Percentiles rank a stretch among this genome's conserved stretches.
Conservation (phyloP, 2,888 invertebrate genomes). For the Pandemis heparana region DNA sequence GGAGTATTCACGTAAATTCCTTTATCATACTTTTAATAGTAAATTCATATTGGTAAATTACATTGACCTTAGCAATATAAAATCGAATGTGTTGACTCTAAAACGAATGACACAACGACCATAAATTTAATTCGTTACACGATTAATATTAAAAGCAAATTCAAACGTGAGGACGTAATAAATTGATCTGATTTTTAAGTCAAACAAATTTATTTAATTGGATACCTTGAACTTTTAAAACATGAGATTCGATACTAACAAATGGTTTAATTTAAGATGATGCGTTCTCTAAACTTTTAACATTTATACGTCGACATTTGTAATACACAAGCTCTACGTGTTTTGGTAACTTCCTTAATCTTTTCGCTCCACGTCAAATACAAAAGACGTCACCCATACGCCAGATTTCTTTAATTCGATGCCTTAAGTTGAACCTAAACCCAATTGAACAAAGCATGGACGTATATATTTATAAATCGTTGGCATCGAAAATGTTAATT, state of each 20-base stretch:
- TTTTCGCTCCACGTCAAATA: no score
- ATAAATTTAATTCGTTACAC: slow-evolving; percentile 34
- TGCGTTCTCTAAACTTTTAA: not conserved
- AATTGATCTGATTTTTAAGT: slow-evolving; percentile 33
- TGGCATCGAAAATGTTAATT: no score
- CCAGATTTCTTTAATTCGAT: no score
- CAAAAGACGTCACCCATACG: no score
- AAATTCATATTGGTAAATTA: slow-evolving; percentile 14
- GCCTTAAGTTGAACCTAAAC: no score
- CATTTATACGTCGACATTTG: no score
- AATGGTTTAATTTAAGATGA: not conserved
- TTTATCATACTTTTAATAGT: not conserved
- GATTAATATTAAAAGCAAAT: slow-evolving; percentile 22
- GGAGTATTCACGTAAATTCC: no score
- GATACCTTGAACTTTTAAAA: slow-evolving; percentile 32
- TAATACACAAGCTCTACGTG: no score
- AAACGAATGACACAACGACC: slow-evolving; percentile 19
- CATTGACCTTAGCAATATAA: slow-evolving; percentile 25
- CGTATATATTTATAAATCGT: no score
- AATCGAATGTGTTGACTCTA: slow-evolving; percentile 23
- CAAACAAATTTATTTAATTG: slow-evolving; percentile 29
- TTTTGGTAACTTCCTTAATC: no score
- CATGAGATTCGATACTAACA: slow-evolving; percentile 2
- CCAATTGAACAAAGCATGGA: no score
- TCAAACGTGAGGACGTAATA: slow-evolving; percentile 30